Base-by-base conservation (phyloP, 35 echinoderm and acorn worm genomes). In the Nesometra sesokonis region DNA sequence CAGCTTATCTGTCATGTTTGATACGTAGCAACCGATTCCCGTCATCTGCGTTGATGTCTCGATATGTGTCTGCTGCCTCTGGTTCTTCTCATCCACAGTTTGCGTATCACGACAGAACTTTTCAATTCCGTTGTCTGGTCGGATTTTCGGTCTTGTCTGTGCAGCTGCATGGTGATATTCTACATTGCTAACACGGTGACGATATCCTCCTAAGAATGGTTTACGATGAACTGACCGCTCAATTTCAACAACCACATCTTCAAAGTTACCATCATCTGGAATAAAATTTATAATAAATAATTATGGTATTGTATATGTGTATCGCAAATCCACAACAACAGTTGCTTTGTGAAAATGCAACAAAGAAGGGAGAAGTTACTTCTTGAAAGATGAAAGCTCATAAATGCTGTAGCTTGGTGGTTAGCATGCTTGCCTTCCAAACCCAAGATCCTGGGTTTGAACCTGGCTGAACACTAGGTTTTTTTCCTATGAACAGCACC, bases 31-130 rank as follows among this genome's bases (percentile, higher is more conserved):
- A 29, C 96, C 92, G 33, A 94, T 99, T 36, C 79, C 93, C 0
- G 96, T 99, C 96, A 99, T 99, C 83, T 99, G 96, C 0, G 96
- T 99, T 8, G 93, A 92, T 0, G 96, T 99, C 33, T 94, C 84
- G 11, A 93, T 87, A 17, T 30, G 91, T 13, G 88, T 91, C 85
- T 99, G 96, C 31, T 94, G 92, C 19, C 83, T 21, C 35, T 86
- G 82, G 88, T 99, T 91, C 83, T 90, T 94, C 67, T 91, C 83
- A 0, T 85, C 84, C 32, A 99, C 93, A 15, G 96, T 99, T 82
- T 99, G 96, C 0, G 96, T 99, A 47, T 99, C 96, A 13, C 96
- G 87, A 34, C 96, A 99, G 85, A 92, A 94, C 46, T 93, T 94
- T 33, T 90, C 87, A 23, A 99, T 93, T 3, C 96, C 96, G 38